These are phyloP conservation scores for Thera britannica DNA, from an alignment of 2,888 invertebrate genomes.

Conservation along the genomic window DNA sequence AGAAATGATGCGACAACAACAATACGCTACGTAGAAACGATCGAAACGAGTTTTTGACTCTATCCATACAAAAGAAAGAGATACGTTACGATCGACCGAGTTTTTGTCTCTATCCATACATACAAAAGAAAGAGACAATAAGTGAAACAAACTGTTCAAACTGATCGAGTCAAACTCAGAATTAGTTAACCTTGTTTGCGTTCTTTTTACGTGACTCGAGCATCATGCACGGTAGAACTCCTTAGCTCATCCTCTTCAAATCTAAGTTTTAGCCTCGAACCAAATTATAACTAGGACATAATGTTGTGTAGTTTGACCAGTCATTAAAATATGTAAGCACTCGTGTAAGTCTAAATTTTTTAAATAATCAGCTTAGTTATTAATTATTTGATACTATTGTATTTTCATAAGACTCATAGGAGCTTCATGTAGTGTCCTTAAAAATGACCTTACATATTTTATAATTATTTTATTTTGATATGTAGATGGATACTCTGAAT, in stretches of 20 bases:
- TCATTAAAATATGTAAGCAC: slow-evolving; percentile 38
- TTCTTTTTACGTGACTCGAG: too few species aligned
- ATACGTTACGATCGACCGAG: too few species aligned
- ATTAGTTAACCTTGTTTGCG: too few species aligned
- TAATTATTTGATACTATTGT: slow-evolving; percentile 7
- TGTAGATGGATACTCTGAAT: slow-evolving; percentile 53
- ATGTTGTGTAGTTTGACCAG: slow-evolving; percentile 36
- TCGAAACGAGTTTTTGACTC: too few species aligned
- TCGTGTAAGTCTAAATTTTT: slow-evolving; percentile 21
- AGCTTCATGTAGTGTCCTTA: slow-evolving; percentile 23
- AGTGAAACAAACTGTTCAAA: too few species aligned
- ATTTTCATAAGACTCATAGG: slow-evolving; percentile 8
- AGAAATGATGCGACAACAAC: too few species aligned
- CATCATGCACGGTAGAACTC: background rate
- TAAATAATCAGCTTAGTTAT: slow-evolving; percentile 15
- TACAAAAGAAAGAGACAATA: too few species aligned
- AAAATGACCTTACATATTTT: slow-evolving; percentile 16
- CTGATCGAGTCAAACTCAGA: too few species aligned
- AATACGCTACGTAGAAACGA: too few species aligned
- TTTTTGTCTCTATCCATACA: too few species aligned
- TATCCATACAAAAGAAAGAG: too few species aligned
- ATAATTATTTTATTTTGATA: slow-evolving; percentile 25
- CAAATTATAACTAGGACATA: slow-evolving; percentile 36
- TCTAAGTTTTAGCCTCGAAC: slow-evolving; percentile 37
- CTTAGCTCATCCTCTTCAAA: slow-evolving; percentile 20